Conservation (phyloP, 1,140 invertebrate species). For the Drosophila aff. region DNA sequence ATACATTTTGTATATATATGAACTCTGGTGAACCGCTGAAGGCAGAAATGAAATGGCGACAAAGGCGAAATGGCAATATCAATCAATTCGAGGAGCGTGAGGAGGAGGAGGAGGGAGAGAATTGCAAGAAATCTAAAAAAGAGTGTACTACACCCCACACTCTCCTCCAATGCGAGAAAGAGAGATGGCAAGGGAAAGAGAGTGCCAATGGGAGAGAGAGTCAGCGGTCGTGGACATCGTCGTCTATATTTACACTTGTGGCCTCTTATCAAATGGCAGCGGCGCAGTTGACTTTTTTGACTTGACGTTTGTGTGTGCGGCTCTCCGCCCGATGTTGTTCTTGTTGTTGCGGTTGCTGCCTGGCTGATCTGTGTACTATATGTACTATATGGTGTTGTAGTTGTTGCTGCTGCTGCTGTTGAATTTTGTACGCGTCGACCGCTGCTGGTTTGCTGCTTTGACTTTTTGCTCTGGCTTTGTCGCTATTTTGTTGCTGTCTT, state of each 20-base stretch:
- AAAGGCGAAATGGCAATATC: slow-evolving; percentile 71
- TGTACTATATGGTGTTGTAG: slow-evolving; percentile 31
- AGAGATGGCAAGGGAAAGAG: slow-evolving; percentile 13
- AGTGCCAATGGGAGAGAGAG: slow-evolving; percentile 16
- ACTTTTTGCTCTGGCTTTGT: slow-evolving; percentile 72
- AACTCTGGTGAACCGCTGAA: slow-evolving; percentile 70
- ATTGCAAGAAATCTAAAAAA: slow-evolving; percentile 50
- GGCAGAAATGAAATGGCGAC: slow-evolving; percentile 69
- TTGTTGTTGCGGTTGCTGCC: slow-evolving; percentile 43
- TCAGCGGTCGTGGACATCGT: slow-evolving; percentile 79
- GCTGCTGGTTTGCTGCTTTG: slow-evolving; percentile 74
- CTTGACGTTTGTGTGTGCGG: slow-evolving; percentile 78
- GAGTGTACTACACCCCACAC: slow-evolving; percentile 9
- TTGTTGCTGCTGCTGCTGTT: slow-evolving; percentile 52
- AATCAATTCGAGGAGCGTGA: slow-evolving; percentile 66
- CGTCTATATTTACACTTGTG: slow-evolving; percentile 84
- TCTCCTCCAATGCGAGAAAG: background rate
- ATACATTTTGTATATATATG: slow-evolving; percentile 31
- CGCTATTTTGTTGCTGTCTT: background rate
- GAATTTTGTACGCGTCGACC: slow-evolving; percentile 80
- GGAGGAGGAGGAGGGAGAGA: slow-evolving; percentile 10
- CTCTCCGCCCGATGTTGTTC: slow-evolving; percentile 50
- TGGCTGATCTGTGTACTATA: slow-evolving; percentile 79
- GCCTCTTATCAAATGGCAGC: slow-evolving; percentile 83
- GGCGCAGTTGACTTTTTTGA: slow-evolving; percentile 84